Percentiles rank a stretch among this genome's conserved stretches.
Conservation (phyloP, 2,113 vertebrate genomes). For the Carassius carassius region DNA sequence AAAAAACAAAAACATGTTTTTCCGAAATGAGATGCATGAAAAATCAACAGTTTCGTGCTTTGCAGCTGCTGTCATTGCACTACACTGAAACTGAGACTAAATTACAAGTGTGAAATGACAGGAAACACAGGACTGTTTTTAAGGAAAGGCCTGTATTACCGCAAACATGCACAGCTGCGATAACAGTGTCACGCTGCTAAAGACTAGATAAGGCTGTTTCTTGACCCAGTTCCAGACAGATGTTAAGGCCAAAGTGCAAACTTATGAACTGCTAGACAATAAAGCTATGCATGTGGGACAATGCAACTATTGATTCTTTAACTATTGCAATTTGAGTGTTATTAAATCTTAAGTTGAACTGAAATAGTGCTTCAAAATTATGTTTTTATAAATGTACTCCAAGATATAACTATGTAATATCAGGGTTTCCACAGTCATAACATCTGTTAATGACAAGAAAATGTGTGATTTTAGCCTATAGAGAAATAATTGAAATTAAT, state of each 20-base stretch:
- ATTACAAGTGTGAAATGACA: no score
- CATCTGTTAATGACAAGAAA: background rate
- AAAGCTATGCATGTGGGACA: background rate
- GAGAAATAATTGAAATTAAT: background rate
- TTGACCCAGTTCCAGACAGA: background rate
- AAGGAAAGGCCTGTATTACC: background rate
- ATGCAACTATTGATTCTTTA: background rate
- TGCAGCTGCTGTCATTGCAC: background rate
- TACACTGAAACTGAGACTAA: background rate
- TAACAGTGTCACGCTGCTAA: background rate
- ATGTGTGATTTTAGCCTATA: no score
- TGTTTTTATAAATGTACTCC: background rate
- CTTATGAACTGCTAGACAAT: background rate
- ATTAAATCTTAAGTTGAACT: background rate
- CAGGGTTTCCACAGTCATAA: background rate
- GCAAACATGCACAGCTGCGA: background rate
- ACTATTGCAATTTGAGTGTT: background rate
- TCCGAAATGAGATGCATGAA: background rate
- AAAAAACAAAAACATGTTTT: background rate
- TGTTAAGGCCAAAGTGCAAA: constrained; percentile 4
- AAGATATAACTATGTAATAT: background rate
- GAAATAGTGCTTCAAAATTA: background rate
- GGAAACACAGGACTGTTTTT: background rate
- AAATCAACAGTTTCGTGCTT: background rate
- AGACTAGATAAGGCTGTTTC: background rate